Evolutionary conservation across 2,797 vertebrate species (phyloP).

Genomic region (Poeciliopsis turneri): DNA sequence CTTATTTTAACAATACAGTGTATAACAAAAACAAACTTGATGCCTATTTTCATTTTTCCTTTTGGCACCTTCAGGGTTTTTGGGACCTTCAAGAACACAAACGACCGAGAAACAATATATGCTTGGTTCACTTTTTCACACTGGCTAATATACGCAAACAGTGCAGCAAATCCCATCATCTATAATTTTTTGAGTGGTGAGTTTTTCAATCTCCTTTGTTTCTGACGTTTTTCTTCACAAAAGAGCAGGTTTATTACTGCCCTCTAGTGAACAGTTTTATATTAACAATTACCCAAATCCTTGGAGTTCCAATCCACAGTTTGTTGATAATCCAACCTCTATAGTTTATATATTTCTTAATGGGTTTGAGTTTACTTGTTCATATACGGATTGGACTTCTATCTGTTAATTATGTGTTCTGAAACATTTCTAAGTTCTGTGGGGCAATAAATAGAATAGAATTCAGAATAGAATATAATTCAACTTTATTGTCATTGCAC

Average conservation of each 20-base stretch:
- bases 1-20: neutral
- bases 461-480: too few relatives aligned
- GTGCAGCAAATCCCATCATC: slow-evolving; percentile 97
- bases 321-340: neutral
- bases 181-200: slow-evolving; percentile 98
- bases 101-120: slow-evolving; percentile 93
- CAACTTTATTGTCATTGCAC: too few relatives aligned
- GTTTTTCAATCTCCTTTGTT: slow-evolving; percentile 53
- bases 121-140: slow-evolving; percentile 98
- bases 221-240: neutral
- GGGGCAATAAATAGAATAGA: neutral
- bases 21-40: neutral
- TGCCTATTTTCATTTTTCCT: neutral
- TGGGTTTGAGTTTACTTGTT: neutral
- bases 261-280: slow-evolving; percentile 64
- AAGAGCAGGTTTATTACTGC: slow-evolving; percentile 28
- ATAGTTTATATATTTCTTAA: neutral
- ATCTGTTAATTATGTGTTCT: neutral
- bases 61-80: slow-evolving; percentile 85
- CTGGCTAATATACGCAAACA: slow-evolving; percentile 98
- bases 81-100: slow-evolving; percentile 89
- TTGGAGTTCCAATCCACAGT: neutral
- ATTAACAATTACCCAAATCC: slow-evolving; percentile 9
- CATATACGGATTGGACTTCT: neutral
- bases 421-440: neutral